A percentile compares a stretch with the other conserved stretches of the same genome.
These are phyloP conservation scores for Theonella swinhoei DNA, from an alignment of 37 sponge, comb jelly and placozoan species.

Conservation along the genomic window DNA sequence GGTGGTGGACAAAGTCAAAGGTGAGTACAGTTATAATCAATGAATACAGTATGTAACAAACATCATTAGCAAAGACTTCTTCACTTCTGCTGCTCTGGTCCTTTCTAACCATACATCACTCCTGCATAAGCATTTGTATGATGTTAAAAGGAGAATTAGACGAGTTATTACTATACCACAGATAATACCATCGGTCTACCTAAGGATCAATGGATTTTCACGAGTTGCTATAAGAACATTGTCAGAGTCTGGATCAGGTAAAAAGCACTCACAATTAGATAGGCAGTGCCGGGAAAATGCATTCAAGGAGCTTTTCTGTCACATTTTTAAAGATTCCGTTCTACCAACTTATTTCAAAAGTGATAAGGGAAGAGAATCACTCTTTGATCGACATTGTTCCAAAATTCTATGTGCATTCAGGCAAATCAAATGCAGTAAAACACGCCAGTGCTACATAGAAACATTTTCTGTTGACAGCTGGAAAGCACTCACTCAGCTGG, in stretches of 20 bases:
- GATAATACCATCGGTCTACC: neutral
- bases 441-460: neutral
- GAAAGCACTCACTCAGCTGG: constrained; percentile 2
- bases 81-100: neutral
- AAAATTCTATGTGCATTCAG: neutral
- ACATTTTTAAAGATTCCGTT: too few relatives aligned
- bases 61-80: too few relatives aligned
- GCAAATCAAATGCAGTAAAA: neutral
- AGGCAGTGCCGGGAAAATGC: too few relatives aligned
- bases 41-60: too few relatives aligned
- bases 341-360: too few relatives aligned
- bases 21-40: too few relatives aligned
- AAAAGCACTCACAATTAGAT: neutral
- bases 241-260: neutral
- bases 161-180: neutral
- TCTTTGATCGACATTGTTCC: too few relatives aligned
- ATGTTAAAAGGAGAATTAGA: neutral
- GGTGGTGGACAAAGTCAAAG: too few relatives aligned
- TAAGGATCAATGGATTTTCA: constrained; percentile 1
- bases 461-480: constrained; percentile 22
- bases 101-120: neutral
- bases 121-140: neutral
- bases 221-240: constrained; percentile 6
- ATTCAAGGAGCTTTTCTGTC: too few relatives aligned
- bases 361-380: too few relatives aligned